Evolutionary conservation across 2,797 vertebrate genomes (phyloP), one percentile per base, ranked within the genome.

Genomic region (Poeciliopsis turneri): DNA sequence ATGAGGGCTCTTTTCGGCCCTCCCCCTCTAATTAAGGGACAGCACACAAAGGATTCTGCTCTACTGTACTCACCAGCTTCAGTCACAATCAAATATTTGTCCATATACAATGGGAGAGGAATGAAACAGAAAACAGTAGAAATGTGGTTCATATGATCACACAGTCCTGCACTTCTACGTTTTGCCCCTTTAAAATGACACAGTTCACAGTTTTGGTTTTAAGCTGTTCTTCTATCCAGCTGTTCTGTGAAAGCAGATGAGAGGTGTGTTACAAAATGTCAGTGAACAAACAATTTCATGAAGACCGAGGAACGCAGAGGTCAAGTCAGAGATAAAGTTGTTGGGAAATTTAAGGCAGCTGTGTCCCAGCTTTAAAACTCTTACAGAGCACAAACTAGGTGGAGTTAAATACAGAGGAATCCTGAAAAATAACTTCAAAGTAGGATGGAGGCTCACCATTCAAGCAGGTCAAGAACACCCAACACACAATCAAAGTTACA

Each of bases 1-100:
- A 94, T 92, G 90, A 93, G 89, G 81, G 47, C 77, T 80, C 82
- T 30, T 59, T 18, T 78, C 13, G 2, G 64, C 45, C 49, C 74
- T 47, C 70, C 64, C 46, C 81, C 77, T 90, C 81, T 89, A 89
- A 94, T 92, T 87, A 94, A 87, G 46, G 69, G 74, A 49, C 72
- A 76, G 72, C 28, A 76, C 77, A 93, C 92, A 94, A 94, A 91
- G 41, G 80, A 85, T 83, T 80, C 69, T 86, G 74, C 68, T 87
- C 79, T 79, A 75, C 55, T 59, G 66, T 71, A 55, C 43, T 43
- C 74, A 78, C 69, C 59, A 70, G 76, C 45, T 75, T 87, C 71
- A 85, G 80, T 88, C 86, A 86, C 76, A 69, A 86, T 74, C 75
- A 83, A 57, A 78, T 55, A 78, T 85, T 85, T 84, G 72, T 15